Evolutionary conservation across 2,888 invertebrate genomes (phyloP).

Genomic region (Pyrrhia umbra): DNA sequence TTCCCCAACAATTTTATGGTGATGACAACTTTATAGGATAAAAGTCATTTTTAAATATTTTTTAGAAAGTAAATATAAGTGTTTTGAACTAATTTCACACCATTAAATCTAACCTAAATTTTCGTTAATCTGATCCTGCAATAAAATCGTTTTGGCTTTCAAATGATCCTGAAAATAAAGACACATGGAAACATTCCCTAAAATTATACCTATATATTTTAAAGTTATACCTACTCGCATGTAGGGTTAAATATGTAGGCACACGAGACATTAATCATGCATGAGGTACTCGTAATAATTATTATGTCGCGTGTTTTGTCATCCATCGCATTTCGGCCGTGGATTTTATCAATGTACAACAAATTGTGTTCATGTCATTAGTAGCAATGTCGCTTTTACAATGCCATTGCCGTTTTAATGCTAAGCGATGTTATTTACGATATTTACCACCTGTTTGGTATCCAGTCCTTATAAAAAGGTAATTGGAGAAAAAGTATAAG

Average conservation of each 20-base stretch:
- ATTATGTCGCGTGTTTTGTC: conserved; percentile 83
- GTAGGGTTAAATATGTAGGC: conserved; percentile 60
- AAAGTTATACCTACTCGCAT: conserved; percentile 37
- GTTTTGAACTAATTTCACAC: too few species aligned
- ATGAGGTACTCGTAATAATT: conserved; percentile 82
- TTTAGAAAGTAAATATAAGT: too few species aligned
- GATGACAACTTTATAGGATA: neutral
- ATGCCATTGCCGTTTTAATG: conserved; percentile 42
- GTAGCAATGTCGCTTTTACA: conserved; percentile 61
- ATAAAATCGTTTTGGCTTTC: too few species aligned
- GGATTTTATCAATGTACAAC: conserved; percentile 80
- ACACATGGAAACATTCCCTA: neutral
- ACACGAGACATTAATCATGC: conserved; percentile 70
- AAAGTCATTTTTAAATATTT: too few species aligned
- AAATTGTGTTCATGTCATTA: conserved; percentile 74
- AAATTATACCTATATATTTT: conserved; percentile 8
- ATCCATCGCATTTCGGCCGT: conserved; percentile 75
- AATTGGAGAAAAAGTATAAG: conserved; percentile 1
- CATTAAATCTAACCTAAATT: too few species aligned
- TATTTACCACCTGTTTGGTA: conserved; percentile 38
- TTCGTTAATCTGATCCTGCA: too few species aligned
- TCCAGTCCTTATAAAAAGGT: conserved; percentile 17
- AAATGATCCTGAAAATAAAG: too few species aligned
- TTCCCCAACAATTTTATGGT: conserved; percentile 17
- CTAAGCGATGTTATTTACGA: conserved; percentile 35